These are phyloP conservation scores for Myrmecobius fasciatus DNA, from an alignment of 2,113 vertebrate genomes.

Conservation along the genomic window DNA sequence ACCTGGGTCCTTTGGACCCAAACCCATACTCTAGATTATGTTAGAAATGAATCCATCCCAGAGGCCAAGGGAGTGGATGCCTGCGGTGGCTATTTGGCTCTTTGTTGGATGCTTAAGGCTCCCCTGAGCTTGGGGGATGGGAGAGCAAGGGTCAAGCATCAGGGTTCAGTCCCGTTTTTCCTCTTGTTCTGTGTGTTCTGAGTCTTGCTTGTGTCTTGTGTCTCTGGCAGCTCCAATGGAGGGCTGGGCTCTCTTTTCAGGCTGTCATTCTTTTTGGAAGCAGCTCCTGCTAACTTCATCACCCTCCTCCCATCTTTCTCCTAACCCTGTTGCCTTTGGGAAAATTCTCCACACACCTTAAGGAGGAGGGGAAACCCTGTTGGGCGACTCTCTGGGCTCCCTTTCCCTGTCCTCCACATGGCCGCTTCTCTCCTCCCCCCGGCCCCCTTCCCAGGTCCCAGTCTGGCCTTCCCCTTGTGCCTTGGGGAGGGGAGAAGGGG, in stretches of 20 bases:
- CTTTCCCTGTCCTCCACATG: background rate
- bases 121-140: background rate
- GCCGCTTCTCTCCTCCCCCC: too few species aligned
- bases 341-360: constrained; percentile 33
- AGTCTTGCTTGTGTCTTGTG: constrained; percentile 10
- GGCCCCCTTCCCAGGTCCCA: background rate
- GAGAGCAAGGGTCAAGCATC: background rate
- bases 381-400: constrained; percentile 27
- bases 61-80: background rate
- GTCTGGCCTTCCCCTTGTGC: background rate
- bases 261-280: constrained; percentile 82
- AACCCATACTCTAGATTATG: background rate
- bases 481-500: background rate
- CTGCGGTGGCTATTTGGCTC: background rate
- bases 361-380: background rate
- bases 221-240: constrained; percentile 39
- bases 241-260: constrained; percentile 31
- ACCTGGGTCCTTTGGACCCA: background rate
- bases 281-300: constrained; percentile 61
- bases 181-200: constrained; percentile 29
- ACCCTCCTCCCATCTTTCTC: background rate
- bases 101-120: background rate
- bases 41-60: background rate
- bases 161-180: background rate
- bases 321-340: background rate